Evolutionary conservation across 2,797 vertebrate genomes (phyloP), one percentile per base, ranked within the genome.

Genomic region (Neosilurus mollespiculum): DNA sequence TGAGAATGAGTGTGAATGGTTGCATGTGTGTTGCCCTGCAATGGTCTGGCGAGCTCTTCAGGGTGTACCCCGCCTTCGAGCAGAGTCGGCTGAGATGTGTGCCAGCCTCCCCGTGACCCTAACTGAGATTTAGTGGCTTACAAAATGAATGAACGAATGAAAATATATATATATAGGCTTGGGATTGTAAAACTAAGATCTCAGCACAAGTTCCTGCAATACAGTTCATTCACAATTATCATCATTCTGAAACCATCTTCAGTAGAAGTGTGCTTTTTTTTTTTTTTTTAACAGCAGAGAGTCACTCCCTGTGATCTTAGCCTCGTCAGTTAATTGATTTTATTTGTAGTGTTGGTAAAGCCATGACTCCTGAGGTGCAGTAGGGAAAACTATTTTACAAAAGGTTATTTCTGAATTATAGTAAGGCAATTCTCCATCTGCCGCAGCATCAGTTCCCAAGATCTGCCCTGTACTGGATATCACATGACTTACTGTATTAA

Each of bases 291-390:
- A 26, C 65, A 62, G 49, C 43, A 18, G n/a, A 30, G 30, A 26
- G 18, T 15, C 10, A 26, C 58, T 26, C 49, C 16, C 22, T 59
- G 34, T 4, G 8, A 56, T 16, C 58, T 51, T 10, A 59, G 69
- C 34, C 69, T 72, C 30, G 56, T 5, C n/a, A 59, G 34, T 59
- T 53, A 49, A 71, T 34, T 59, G 14, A 77, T 49, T 78, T 16
- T 43, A 12, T 49, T 58, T 37, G 64, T 69, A 22, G 62, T 61
- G 34, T 70, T 66, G 78, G 37, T 78, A 11, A 78, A 34, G 16
- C 72, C 3, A 6, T 62, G 20, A 51, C 58, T 71, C 54, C 66
- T 83, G 30, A 67, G 59, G 81, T 71, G 61, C 71, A 76, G 59
- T 34, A 56, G 30, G 71, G n/a, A 58, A 82, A 76, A 8, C 70